phyloP scores from a whole-genome alignment of 1,140 invertebrate genomes.

The Meteorus sp. region DNA sequence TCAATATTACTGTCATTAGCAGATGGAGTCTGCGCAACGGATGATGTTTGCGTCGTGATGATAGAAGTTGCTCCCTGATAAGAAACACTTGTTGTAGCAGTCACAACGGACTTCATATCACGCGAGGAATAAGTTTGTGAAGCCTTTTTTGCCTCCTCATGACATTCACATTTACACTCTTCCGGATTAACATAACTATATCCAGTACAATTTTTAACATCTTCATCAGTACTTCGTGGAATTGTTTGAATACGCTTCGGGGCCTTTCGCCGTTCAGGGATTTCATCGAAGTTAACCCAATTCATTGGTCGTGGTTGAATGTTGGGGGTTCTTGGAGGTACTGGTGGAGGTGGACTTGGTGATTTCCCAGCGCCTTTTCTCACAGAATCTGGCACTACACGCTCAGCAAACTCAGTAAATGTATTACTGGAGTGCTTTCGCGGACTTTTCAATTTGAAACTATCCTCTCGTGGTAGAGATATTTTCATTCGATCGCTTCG shows the following conservation, averaged over 20 bases:
- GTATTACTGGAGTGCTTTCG: conserved; percentile 44
- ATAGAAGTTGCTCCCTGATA: too few species aligned
- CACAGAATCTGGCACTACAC: conserved; percentile 36
- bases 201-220: conserved; percentile 43
- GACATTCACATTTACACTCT: conserved; percentile 80
- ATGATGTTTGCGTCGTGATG: conserved; percentile 31
- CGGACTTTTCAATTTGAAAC: conserved; percentile 53
- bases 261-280: conserved; percentile 75
- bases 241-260: conserved; percentile 80
- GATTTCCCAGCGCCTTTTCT: conserved; percentile 37
- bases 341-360: conserved; percentile 55
- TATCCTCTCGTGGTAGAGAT: conserved; percentile 67
- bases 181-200: conserved; percentile 82
- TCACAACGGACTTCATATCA: too few species aligned
- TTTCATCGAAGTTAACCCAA: conserved; percentile 86
- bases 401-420: conserved; percentile 52
- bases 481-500: conserved; percentile 69
- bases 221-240: conserved; percentile 59
- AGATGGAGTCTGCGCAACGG: conserved; percentile 26
- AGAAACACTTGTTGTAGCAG: too few species aligned
- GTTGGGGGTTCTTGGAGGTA: conserved; percentile 57
- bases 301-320: conserved; percentile 56
- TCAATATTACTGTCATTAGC: conserved; percentile 34
- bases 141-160: conserved; percentile 62
- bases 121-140: too few species aligned